Conservation (phyloP, 2,797 vertebrate genomes). For the Chanos chanos region DNA sequence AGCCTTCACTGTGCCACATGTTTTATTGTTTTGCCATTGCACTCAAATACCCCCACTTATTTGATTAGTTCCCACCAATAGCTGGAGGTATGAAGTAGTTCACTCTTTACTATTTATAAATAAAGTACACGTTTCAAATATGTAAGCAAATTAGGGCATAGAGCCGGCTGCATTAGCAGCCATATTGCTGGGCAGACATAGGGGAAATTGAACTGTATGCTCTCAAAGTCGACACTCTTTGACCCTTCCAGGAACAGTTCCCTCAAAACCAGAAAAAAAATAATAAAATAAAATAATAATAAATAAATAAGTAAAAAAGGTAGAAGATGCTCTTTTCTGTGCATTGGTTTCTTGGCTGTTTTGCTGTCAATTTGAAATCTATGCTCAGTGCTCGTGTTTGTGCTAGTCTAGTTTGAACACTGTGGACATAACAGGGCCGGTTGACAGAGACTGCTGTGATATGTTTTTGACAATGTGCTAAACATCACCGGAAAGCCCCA, state of each 20-base stretch:
- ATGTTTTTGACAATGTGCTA: background rate
- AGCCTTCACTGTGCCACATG: background rate
- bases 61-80: constrained; percentile 42
- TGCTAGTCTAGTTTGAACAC: no score
- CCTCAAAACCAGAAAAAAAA: no score
- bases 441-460: background rate
- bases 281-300: no score
- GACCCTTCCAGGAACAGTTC: no score
- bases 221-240: background rate
- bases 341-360: no score
- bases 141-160: constrained; percentile 10
- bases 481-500: background rate
- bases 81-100: constrained; percentile 28
- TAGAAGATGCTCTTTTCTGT: no score
- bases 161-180: background rate
- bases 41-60: constrained; percentile 16
- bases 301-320: no score
- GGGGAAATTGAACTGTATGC: background rate
- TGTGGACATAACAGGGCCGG: background rate
- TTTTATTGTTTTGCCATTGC: constrained; percentile 15
- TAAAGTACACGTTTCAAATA: background rate
- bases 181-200: constrained; percentile 6
- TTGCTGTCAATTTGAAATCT: background rate
- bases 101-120: background rate
- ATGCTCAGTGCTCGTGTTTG: no score